phyloP scores from a whole-genome alignment of 2,113 vertebrate genomes.

The Ascaphus truei region DNA sequence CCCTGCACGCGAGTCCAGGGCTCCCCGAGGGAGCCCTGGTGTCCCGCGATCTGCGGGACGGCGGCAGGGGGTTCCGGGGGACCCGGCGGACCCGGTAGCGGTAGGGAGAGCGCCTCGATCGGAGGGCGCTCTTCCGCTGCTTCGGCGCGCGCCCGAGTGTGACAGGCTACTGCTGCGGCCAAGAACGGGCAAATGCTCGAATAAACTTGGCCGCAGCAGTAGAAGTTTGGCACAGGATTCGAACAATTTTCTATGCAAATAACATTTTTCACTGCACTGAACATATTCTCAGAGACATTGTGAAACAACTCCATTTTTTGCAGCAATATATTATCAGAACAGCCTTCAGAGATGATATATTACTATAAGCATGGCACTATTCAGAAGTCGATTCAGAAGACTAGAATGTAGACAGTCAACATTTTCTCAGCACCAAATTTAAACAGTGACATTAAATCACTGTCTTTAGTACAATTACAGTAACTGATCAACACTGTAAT shows the following conservation, averaged over 20 bases:
- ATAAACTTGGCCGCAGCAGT: no score
- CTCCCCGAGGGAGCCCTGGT: no score
- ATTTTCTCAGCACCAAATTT: conserved; percentile 30
- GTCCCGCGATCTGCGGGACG: no score
- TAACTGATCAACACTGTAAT: conserved; percentile 35
- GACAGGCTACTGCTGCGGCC: no score
- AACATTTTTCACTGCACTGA: conserved; percentile 10
- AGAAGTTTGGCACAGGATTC: no score
- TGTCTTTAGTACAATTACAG: conserved; percentile 1
- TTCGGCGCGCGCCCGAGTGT: no score
- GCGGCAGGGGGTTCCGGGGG: no score
- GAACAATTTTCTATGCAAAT: conserved; percentile 1
- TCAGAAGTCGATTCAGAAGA: conserved; percentile 20
- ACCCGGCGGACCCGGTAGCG: no score
- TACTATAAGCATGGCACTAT: not conserved
- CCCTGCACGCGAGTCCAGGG: no score
- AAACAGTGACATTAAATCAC: conserved; percentile 23
- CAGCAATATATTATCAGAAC: conserved; percentile 10
- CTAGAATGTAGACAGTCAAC: conserved; percentile 26
- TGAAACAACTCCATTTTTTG: conserved; percentile 30
- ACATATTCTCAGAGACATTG: not conserved
- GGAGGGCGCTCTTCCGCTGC: no score
- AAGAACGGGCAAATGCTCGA: no score
- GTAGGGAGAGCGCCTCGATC: no score
- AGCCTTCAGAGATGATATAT: conserved; percentile 25